Evolutionary conservation across 2,797 vertebrate genomes (phyloP).

Genomic region (Calcarius lapponicus): DNA sequence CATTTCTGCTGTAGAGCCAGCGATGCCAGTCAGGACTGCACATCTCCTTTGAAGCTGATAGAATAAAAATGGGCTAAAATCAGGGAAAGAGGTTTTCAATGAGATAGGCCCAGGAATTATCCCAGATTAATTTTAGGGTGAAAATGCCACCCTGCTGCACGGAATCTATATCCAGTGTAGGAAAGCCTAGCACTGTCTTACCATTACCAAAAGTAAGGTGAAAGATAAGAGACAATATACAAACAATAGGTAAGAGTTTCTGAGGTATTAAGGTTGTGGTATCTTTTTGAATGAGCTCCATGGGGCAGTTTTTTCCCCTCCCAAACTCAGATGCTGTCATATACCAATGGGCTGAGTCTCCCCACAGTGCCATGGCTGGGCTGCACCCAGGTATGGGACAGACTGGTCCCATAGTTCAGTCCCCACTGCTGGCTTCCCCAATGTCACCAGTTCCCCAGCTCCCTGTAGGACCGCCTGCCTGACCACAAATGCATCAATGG

Average conservation of each 20-base stretch:
- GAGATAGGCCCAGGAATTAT: neutral
- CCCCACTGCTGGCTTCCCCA: neutral
- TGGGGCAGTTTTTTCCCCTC: neutral
- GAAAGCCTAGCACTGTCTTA: neutral
- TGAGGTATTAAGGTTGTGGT: neutral
- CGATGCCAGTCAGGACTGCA: neutral
- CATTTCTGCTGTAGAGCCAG: neutral
- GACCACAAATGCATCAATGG: neutral
- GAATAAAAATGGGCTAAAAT: neutral
- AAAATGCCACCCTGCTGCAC: neutral
- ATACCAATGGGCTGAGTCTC: neutral
- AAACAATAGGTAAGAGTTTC: neutral
- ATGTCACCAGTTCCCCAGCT: fast-evolving
- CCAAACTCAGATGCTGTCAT: neutral
- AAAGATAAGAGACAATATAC: neutral
- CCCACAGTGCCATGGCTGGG: fast-evolving
- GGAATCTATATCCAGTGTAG: neutral
- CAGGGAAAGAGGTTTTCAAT: neutral
- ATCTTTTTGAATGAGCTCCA: neutral
- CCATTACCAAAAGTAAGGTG: neutral
- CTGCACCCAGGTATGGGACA: neutral
- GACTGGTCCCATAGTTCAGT: neutral
- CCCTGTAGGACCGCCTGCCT: neutral
- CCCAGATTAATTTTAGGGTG: neutral
- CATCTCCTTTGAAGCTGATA: neutral